Evolutionary conservation across 2,888 invertebrate species (phyloP).

Genomic region (Philereme vetulata): DNA sequence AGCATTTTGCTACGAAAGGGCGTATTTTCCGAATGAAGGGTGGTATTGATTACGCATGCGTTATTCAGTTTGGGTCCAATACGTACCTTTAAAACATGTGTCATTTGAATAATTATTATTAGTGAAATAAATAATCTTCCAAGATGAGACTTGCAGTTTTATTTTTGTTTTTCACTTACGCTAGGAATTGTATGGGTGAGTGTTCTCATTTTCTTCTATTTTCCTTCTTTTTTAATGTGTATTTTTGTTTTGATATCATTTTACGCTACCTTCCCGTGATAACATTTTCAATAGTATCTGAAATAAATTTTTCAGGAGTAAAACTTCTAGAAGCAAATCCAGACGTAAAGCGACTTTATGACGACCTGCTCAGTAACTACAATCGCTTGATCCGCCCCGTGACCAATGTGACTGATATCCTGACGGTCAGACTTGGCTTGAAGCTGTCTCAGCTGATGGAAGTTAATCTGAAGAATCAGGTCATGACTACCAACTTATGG

Average conservation of each 20-base stretch:
- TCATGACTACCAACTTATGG: constrained; percentile 97
- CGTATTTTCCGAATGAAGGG: constrained; percentile 26
- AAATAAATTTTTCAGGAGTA: constrained; percentile 58
- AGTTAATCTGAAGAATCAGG: constrained; percentile 95
- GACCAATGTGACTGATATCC: constrained; percentile 94
- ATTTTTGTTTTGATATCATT: neutral
- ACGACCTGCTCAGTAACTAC: constrained; percentile 97
- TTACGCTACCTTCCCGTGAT: neutral
- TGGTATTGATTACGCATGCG: constrained; percentile 77
- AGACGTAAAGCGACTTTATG: constrained; percentile 96
- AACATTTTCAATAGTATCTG: too few species aligned
- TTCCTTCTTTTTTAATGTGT: too few species aligned
- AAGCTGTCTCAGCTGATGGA: constrained; percentile 96
- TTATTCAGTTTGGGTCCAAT: constrained; percentile 42
- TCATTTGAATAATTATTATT: constrained; percentile 37
- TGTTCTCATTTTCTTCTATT: constrained; percentile 22
- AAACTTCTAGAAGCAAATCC: constrained; percentile 91
- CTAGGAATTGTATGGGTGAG: constrained; percentile 62
- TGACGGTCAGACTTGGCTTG: constrained; percentile 95
- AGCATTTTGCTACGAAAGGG: constrained; percentile 32
- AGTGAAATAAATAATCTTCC: constrained; percentile 28
- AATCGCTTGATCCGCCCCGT: constrained; percentile 97
- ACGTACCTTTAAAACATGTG: constrained; percentile 52
- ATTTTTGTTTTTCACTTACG: constrained; percentile 54
- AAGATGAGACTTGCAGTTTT: constrained; percentile 63